Conservation (phyloP, 2,888 invertebrate genomes). For the Dicyrtoma fusca region DNA sequence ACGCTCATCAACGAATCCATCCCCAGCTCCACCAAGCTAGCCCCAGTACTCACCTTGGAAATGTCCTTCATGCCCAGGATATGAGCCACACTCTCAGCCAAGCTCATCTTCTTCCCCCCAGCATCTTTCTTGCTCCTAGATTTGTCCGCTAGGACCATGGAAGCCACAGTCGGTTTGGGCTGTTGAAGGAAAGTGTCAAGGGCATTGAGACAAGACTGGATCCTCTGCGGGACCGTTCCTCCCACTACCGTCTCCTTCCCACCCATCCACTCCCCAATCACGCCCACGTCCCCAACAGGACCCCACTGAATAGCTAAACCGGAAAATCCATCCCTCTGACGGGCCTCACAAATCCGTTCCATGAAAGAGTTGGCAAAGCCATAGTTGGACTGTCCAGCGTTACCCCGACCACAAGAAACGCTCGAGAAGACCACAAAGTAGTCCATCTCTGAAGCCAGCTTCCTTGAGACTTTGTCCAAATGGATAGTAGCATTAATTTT, state of each 20-base stretch:
- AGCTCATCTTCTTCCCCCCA: constrained; percentile 21
- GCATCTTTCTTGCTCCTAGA: constrained; percentile 58
- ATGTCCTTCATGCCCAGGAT: constrained; percentile 78
- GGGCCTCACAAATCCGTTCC: constrained; percentile 64
- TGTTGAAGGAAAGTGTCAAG: constrained; percentile 69
- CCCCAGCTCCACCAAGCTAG: constrained; percentile 83
- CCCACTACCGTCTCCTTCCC: constrained; percentile 64
- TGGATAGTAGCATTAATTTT: constrained; percentile 63
- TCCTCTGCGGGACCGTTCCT: constrained; percentile 83
- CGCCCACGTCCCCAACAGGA: constrained; percentile 66
- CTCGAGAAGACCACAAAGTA: constrained; percentile 66
- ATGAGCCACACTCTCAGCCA: constrained; percentile 72
- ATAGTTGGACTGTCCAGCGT: constrained; percentile 66
- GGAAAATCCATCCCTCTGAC: constrained; percentile 61
- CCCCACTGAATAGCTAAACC: constrained; percentile 67
- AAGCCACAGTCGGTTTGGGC: constrained; percentile 72
- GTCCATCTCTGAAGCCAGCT: constrained; percentile 58
- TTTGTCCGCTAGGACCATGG: constrained; percentile 88
- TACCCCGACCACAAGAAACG: constrained; percentile 65
- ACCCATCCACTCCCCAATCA: constrained; percentile 64
- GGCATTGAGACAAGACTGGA: constrained; percentile 76
- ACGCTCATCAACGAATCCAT: constrained; percentile 98
- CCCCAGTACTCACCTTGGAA: constrained; percentile 69
- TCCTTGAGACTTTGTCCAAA: constrained; percentile 62
- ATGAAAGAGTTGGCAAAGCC: constrained; percentile 66